phyloP scores from a whole-genome alignment of 2,888 invertebrate species.

The Aquatica leii region DNA sequence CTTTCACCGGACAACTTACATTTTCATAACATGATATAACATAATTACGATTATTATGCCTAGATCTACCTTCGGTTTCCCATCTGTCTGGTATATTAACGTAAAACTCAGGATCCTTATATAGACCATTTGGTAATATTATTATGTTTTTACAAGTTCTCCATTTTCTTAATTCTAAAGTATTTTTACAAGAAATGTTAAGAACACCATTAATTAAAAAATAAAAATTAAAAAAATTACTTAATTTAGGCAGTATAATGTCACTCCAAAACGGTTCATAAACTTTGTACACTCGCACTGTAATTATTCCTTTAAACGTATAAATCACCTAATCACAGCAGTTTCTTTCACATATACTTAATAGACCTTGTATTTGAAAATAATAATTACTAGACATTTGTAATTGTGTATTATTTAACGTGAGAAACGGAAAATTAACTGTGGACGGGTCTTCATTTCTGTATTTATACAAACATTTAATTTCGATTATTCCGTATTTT shows the following conservation, averaged over 20 bases:
- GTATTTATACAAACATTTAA: not conserved
- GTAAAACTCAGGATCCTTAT: not conserved
- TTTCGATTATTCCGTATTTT: not conserved
- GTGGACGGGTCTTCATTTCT: not conserved
- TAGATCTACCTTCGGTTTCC: not conserved
- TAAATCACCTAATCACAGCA: not conserved
- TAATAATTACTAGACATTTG: not conserved
- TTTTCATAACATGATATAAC: not conserved
- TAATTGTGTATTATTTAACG: not conserved
- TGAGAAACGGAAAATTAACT: not conserved
- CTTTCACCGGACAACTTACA: not conserved
- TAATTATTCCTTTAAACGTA: not conserved
- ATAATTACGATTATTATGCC: not conserved
- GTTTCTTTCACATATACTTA: not conserved
- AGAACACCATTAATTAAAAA: not conserved
- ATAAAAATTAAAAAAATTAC: not conserved
- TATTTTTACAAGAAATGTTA: not conserved
- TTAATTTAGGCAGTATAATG: not conserved
- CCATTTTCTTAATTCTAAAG: not conserved
- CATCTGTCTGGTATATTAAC: not conserved
- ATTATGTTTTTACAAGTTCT: not conserved
- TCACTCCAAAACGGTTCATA: not conserved
- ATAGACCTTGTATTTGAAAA: not conserved
- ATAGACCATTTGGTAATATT: not conserved
- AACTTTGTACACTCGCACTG: not conserved